phyloP scores from a whole-genome alignment of 2,888 invertebrate species.

The Drosophila macrospina region DNA sequence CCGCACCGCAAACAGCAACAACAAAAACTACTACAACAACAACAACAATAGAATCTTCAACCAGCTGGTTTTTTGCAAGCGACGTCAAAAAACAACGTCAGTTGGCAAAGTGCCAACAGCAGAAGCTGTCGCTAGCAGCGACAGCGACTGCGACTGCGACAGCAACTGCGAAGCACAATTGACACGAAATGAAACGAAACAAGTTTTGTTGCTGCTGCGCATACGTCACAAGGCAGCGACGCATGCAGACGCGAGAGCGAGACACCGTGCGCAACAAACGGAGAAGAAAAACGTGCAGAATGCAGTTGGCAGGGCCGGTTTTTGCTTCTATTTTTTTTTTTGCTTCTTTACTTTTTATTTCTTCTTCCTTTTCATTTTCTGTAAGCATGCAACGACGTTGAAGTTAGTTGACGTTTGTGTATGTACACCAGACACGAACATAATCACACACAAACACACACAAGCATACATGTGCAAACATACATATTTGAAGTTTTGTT shows the following conservation, averaged over 20 bases:
- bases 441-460: constrained; percentile 10
- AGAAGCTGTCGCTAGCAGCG: constrained; percentile 7
- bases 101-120: constrained; percentile 66
- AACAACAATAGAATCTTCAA: constrained; percentile 35
- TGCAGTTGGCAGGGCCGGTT: constrained; percentile 62
- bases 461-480: constrained; percentile 16
- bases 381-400: constrained; percentile 65
- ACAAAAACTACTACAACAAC: constrained; percentile 29
- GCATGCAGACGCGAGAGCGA: constrained; percentile 44
- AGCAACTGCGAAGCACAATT: constrained; percentile 3
- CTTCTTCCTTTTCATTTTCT: constrained; percentile 62
- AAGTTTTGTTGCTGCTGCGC: constrained; percentile 67
- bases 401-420: constrained; percentile 38
- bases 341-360: constrained; percentile 29
- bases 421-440: constrained; percentile 56
- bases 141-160: background rate
- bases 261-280: constrained; percentile 12
- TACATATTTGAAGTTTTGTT: constrained; percentile 65
- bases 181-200: constrained; percentile 64
- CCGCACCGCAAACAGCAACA: constrained; percentile 32
- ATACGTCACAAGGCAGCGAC: constrained; percentile 73
- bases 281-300: constrained; percentile 51
- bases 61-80: constrained; percentile 65
- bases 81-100: constrained; percentile 57
- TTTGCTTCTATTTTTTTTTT: constrained; percentile 21